Base-by-base conservation (phyloP, 1,140 invertebrate genomes). In the Aphelenchoides besseyi region DNA sequence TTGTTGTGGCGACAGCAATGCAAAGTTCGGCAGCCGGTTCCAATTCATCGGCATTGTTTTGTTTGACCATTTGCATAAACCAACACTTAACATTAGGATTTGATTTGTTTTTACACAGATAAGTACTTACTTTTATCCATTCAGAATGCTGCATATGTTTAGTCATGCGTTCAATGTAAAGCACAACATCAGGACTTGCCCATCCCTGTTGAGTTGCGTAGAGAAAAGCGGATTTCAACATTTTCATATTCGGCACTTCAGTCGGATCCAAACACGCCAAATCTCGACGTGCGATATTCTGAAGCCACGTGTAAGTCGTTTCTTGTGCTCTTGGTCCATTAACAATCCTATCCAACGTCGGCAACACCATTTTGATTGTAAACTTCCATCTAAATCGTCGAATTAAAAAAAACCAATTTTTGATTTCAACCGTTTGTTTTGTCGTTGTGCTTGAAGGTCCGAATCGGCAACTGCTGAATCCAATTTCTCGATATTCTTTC, bases 131-230 rank as follows among this genome's bases (percentile, higher is more conserved):
- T 26, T 33, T 72, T 26, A 26, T 28, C 71, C 71, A 73, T 23
- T 12, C 29, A 23, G 1, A 16, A 23, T 73, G 73, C 41, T 73
- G n/a, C 12, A 74, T 28, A 28, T 62, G n/a, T 18, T 70, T 71
- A 33, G 75, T 76, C 75, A 76, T 74, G 5, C 75, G 75, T 23
- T 76, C 66, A 33, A 76, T 64, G 61, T 69, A 74, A 28, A 74
- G 73, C 37, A 76, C 59, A 30, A 76, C 75, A 48, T 79, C 68
- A 9, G 75, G 75, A 74, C 77, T 79, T 28, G 75, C 75, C 75
- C 75, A 76, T 36, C 76, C 52, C 68, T 76, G 75, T 57, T 79
- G 75, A 30, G 71, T 77, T 28, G 76, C 72, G 26, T 61, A 76
- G 3, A 75, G 28, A 52, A 76, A 76, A 23, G 73, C 76, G 30